A percentile compares a stretch with the other conserved stretches of the same genome.
phyloP scores from a whole-genome alignment of 2,888 invertebrate species.

The Tholera decimalis region DNA sequence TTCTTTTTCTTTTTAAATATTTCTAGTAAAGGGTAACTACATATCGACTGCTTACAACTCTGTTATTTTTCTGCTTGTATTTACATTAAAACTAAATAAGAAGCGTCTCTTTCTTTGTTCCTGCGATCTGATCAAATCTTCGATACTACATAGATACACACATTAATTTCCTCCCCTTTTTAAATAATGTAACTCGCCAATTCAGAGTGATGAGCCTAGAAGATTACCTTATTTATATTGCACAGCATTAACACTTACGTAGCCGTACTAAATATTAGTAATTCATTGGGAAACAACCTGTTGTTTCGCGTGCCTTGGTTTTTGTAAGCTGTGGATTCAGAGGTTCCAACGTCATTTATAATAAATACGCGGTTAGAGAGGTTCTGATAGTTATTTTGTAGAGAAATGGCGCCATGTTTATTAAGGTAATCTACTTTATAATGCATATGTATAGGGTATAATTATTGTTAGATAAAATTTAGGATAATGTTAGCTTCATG shows the following conservation, averaged over 20 bases:
- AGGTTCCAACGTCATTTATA: slow-evolving; percentile 25
- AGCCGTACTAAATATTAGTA: slow-evolving; percentile 57
- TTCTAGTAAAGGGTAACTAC: not conserved
- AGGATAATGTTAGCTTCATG: too few relatives aligned
- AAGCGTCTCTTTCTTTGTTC: too few relatives aligned
- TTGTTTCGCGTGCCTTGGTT: slow-evolving; percentile 43
- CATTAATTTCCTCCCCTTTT: slow-evolving; percentile 35
- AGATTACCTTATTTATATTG: slow-evolving; percentile 61
- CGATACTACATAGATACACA: not conserved
- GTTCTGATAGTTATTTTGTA: not conserved
- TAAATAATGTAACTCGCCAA: slow-evolving; percentile 54
- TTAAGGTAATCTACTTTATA: not conserved
- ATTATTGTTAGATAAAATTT: too few relatives aligned
- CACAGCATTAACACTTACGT: slow-evolving; percentile 58
- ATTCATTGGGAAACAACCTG: slow-evolving; percentile 63
- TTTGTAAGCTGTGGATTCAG: slow-evolving; percentile 25
- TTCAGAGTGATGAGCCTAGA: slow-evolving; percentile 54
- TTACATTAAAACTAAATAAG: not conserved
- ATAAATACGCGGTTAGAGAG: not conserved
- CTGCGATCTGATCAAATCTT: slow-evolving; percentile 1
- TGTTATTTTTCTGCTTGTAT: not conserved
- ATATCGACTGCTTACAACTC: not conserved
- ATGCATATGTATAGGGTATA: too few relatives aligned
- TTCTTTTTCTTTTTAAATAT: not conserved
- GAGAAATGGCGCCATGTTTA: not conserved